Percentiles rank a stretch among this genome's conserved stretches.
phyloP scores from a whole-genome alignment of 1,140 invertebrate genomes.

The Ptiloglossa arizonensis region DNA sequence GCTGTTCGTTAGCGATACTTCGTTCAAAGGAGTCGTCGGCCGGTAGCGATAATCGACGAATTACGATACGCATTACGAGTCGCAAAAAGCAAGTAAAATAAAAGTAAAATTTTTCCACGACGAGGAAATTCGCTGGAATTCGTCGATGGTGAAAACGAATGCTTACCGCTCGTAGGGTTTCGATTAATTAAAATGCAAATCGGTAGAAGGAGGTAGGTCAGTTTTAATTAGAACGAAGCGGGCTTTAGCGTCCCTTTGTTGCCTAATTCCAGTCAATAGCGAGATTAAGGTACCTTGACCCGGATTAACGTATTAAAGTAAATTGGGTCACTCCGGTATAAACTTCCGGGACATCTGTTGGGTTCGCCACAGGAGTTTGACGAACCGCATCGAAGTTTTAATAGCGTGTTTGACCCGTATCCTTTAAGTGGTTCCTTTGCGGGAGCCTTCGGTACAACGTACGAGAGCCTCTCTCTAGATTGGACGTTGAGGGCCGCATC shows the following conservation, averaged over 20 bases:
- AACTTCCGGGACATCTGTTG: constrained; percentile 37
- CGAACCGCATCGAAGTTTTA: constrained; percentile 39
- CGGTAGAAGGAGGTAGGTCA: not conserved
- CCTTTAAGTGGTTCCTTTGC: constrained; percentile 19
- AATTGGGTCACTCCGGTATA: constrained; percentile 25
- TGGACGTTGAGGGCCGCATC: too few relatives aligned
- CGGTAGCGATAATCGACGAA: too few relatives aligned
- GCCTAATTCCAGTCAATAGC: not conserved
- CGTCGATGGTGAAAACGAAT: too few relatives aligned
- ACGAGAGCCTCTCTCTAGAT: too few relatives aligned
- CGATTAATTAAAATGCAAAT: too few relatives aligned
- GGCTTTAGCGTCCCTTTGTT: not conserved
- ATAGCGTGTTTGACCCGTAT: constrained; percentile 50
- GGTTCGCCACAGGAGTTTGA: not conserved
- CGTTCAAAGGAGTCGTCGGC: too few relatives aligned
- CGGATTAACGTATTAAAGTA: constrained; percentile 15
- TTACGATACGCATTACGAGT: too few relatives aligned
- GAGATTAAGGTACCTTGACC: constrained; percentile 28
- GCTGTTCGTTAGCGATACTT: too few relatives aligned
- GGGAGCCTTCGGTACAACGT: not conserved
- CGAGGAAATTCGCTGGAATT: too few relatives aligned
- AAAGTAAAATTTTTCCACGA: too few relatives aligned
- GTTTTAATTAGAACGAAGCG: not conserved
- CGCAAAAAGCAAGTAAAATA: too few relatives aligned
- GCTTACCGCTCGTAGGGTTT: too few relatives aligned